Evolutionary conservation across 1,140 invertebrate species (phyloP).

Genomic region (roundworm (Caenorhabditis elegans)): DNA sequence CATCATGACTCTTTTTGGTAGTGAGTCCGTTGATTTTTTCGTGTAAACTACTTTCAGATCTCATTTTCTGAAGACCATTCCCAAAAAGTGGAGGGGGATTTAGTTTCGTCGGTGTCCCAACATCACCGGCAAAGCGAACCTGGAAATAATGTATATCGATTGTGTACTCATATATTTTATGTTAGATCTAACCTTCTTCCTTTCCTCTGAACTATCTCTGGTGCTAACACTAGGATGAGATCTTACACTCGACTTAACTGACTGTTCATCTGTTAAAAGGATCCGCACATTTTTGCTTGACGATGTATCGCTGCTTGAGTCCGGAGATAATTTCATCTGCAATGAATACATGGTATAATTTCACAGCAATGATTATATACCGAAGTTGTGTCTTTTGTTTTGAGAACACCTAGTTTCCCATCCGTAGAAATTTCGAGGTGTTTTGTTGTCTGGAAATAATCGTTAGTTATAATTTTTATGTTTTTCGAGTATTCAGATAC

Average conservation of each 20-base stretch:
- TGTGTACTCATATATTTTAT: no score
- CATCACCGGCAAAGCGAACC: slow-evolving; percentile 26
- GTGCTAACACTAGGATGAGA: slow-evolving; percentile 8
- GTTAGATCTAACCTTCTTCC: slow-evolving; percentile 29
- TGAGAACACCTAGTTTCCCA: background rate
- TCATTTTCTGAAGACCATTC: slow-evolving; percentile 38
- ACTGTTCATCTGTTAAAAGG: background rate
- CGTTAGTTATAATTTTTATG: no score
- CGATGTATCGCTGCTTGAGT: background rate
- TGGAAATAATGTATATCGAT: background rate
- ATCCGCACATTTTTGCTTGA: background rate
- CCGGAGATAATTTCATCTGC: slow-evolving; percentile 29
- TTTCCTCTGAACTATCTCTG: slow-evolving; percentile 36
- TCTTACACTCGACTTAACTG: slow-evolving; percentile 16
- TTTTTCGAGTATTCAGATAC: no score
- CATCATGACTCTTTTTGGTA: background rate
- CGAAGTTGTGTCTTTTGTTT: slow-evolving; percentile 7
- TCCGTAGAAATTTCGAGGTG: background rate
- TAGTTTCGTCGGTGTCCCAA: background rate
- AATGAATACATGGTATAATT: background rate
- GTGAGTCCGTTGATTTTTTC: background rate
- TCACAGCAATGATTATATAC: background rate
- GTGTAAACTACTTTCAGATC: slow-evolving; percentile 31
- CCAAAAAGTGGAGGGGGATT: background rate
- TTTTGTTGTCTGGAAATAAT: background rate